phyloP scores from a whole-genome alignment of 2,888 invertebrate genomes.

The Tenthredo distinguenda region DNA sequence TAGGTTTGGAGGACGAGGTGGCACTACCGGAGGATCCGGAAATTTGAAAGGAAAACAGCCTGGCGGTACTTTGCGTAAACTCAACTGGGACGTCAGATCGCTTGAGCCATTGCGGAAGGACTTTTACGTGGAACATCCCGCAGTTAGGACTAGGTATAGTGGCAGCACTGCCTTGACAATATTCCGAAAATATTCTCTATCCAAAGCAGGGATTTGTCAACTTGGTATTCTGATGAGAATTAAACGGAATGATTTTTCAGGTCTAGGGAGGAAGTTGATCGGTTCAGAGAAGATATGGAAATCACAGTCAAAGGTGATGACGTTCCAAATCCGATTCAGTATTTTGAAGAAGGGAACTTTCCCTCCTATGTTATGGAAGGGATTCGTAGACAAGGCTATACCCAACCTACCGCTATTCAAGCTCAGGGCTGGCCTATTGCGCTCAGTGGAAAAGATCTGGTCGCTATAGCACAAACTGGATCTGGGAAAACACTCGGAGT shows the following conservation, averaged over 20 bases:
- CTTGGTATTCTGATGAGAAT: not conserved
- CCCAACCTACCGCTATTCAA: constrained; percentile 84
- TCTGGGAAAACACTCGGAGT: constrained; percentile 81
- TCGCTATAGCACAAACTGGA: constrained; percentile 84
- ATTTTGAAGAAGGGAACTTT: constrained; percentile 74
- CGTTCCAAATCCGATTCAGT: constrained; percentile 73
- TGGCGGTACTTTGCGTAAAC: constrained; percentile 80
- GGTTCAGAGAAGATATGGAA: constrained; percentile 70
- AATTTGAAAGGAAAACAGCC: constrained; percentile 70
- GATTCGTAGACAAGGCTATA: constrained; percentile 78
- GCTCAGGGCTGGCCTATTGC: constrained; percentile 85
- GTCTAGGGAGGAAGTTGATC: constrained; percentile 70
- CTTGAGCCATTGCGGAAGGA: constrained; percentile 88
- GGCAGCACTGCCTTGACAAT: not conserved
- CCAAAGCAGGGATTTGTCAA: not conserved
- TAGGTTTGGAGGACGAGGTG: constrained; percentile 65
- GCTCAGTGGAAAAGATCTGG: constrained; percentile 83
- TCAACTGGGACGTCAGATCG: constrained; percentile 80
- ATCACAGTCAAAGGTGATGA: constrained; percentile 74
- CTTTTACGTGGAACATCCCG: constrained; percentile 88
- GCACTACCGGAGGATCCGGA: constrained; percentile 62
- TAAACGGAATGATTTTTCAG: constrained; percentile 56
- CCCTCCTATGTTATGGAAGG: constrained; percentile 72
- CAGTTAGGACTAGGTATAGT: constrained; percentile 79
- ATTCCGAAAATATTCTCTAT: constrained; percentile 14